Evolutionary conservation across 2,888 invertebrate species (phyloP).

Genomic region (Chorisops tibialis): DNA sequence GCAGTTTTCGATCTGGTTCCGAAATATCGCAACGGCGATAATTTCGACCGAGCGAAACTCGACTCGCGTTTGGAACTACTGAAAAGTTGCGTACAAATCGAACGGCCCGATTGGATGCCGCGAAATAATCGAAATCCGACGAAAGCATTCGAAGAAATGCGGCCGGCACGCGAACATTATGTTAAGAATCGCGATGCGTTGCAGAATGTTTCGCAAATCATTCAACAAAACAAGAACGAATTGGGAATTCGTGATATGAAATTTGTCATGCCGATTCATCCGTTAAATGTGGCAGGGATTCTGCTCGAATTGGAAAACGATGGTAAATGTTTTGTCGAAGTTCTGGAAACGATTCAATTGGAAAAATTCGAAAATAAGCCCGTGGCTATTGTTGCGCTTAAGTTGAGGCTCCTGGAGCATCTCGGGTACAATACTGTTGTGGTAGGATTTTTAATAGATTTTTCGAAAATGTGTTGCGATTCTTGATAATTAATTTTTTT

Average conservation of each 20-base stretch:
- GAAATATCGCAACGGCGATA: slow-evolving; percentile 6
- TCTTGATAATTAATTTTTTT: background rate
- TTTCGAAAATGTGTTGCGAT: background rate
- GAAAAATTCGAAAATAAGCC: slow-evolving; percentile 42
- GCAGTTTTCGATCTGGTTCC: slow-evolving; percentile 36
- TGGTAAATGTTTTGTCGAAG: slow-evolving; percentile 39
- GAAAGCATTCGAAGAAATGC: slow-evolving; percentile 38
- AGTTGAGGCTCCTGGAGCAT: slow-evolving; percentile 41
- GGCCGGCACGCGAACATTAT: slow-evolving; percentile 42
- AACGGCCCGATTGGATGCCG: slow-evolving; percentile 41
- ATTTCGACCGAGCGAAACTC: slow-evolving; percentile 43
- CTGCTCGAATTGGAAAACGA: slow-evolving; percentile 36
- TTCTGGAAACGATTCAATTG: slow-evolving; percentile 42
- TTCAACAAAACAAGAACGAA: slow-evolving; percentile 36
- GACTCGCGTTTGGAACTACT: slow-evolving; percentile 46
- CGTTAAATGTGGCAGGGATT: slow-evolving; percentile 47
- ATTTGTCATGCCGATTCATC: slow-evolving; percentile 43
- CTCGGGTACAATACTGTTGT: slow-evolving; percentile 42
- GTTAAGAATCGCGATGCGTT: slow-evolving; percentile 40
- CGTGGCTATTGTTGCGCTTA: slow-evolving; percentile 42
- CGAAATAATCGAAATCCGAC: slow-evolving; percentile 11
- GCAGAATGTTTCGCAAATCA: slow-evolving; percentile 36
- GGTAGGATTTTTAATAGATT: slow-evolving; percentile 36
- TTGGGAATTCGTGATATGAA: slow-evolving; percentile 38
- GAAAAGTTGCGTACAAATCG: slow-evolving; percentile 44